These are phyloP conservation scores for Isichthys henryi DNA, from an alignment of 2,113 vertebrate species.

Conservation along the genomic window DNA sequence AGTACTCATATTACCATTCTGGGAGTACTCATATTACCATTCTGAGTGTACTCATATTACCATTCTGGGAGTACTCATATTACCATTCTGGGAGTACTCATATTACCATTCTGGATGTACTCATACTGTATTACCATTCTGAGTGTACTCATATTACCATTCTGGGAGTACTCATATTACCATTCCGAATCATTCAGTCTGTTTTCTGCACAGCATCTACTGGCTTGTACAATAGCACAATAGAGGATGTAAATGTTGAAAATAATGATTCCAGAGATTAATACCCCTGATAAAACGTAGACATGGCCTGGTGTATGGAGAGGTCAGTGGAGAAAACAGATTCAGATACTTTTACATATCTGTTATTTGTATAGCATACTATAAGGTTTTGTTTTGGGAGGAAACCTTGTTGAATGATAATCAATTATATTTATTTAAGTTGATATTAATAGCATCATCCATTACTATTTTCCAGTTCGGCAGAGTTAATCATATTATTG, in stretches of 20 bases:
- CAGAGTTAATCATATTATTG: not conserved
- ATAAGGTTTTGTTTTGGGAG: not conserved
- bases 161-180: not conserved
- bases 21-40: not conserved
- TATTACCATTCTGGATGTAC: constrained; percentile 3
- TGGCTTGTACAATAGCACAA: not conserved
- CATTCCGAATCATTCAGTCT: constrained; percentile 24
- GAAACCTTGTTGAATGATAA: not conserved
- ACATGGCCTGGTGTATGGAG: not conserved
- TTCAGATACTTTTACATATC: not conserved
- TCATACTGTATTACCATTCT: constrained; percentile 6
- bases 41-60: not conserved
- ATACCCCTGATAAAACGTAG: not conserved
- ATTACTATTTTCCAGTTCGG: not conserved
- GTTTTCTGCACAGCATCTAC: not conserved
- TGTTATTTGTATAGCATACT: not conserved
- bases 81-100: not conserved
- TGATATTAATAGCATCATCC: not conserved
- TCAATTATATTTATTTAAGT: not conserved
- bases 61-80: too few relatives aligned
- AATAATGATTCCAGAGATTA: not conserved
- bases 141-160: not conserved
- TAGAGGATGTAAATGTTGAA: not conserved
- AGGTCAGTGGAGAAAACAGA: not conserved
- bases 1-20: not conserved